Conservation (phyloP, 1,140 invertebrate genomes). For the Drosophila arawakana region DNA sequence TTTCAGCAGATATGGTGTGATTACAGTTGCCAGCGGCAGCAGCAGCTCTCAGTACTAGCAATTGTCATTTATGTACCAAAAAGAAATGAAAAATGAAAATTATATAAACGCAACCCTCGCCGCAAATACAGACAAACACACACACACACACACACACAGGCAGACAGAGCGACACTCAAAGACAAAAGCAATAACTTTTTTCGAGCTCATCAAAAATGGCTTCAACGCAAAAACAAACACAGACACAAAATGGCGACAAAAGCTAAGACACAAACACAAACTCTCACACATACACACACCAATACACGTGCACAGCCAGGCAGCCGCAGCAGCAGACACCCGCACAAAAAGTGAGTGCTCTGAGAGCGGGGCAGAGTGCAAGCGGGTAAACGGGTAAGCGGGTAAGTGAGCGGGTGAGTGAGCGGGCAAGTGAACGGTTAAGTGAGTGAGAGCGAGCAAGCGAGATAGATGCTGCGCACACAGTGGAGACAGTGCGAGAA, state of each 20-base stretch:
- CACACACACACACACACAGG: constrained; percentile 7
- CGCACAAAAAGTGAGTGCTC: constrained; percentile 29
- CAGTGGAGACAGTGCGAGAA: constrained; percentile 64
- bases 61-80: constrained; percentile 64
- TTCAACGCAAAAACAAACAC: constrained; percentile 45
- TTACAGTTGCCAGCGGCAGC: constrained; percentile 66
- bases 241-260: constrained; percentile 70
- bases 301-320: no score
- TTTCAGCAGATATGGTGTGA: constrained; percentile 81
- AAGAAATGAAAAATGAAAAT: constrained; percentile 73
- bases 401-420: background rate
- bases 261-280: constrained; percentile 28
- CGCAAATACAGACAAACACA: constrained; percentile 8
- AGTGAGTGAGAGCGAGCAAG: background rate
- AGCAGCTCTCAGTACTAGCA: constrained; percentile 34
- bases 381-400: background rate
- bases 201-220: constrained; percentile 76
- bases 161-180: constrained; percentile 13
- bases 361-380: background rate
- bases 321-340: constrained; percentile 12
- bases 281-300: constrained; percentile 24
- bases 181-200: constrained; percentile 54
- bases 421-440: background rate
- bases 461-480: constrained; percentile 43
- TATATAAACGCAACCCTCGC: constrained; percentile 47